phyloP scores from a whole-genome alignment of 2,797 vertebrate genomes.

The Phylloscopus collybita region DNA sequence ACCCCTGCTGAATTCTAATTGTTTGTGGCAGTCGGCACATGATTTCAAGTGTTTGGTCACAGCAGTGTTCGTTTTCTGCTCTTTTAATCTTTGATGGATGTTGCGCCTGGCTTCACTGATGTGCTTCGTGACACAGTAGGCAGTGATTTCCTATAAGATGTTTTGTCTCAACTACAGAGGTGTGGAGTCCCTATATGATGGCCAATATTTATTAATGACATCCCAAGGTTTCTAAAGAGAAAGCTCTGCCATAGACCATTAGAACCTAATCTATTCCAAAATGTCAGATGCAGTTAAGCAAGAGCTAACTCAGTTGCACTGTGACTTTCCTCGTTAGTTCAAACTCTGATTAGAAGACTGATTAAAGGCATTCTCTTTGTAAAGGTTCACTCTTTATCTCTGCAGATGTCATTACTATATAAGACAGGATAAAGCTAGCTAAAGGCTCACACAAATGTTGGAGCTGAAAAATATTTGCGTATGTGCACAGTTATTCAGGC shows the following conservation, averaged over 20 bases:
- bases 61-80: constrained; percentile 72
- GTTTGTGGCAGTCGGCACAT: constrained; percentile 71
- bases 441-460: neutral
- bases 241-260: constrained; percentile 15
- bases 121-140: constrained; percentile 58
- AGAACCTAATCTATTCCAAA: constrained; percentile 61
- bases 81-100: constrained; percentile 77
- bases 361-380: constrained; percentile 57
- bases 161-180: constrained; percentile 63
- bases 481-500: neutral
- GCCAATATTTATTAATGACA: constrained; percentile 66
- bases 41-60: constrained; percentile 74
- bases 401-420: constrained; percentile 12
- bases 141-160: constrained; percentile 68
- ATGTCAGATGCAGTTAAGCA: constrained; percentile 50
- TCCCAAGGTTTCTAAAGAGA: constrained; percentile 51
- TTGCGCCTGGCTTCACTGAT: constrained; percentile 70
- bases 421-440: neutral
- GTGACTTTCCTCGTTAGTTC: constrained; percentile 44
- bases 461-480: neutral
- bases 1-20: constrained; percentile 74
- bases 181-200: constrained; percentile 42
- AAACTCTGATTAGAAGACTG: constrained; percentile 51
- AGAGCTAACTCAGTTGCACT: neutral
- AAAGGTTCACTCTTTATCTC: constrained; percentile 52